Evolutionary conservation across 2,888 invertebrate species (phyloP), one percentile per base, ranked within the genome.

Genomic region (Erebia aethiops): DNA sequence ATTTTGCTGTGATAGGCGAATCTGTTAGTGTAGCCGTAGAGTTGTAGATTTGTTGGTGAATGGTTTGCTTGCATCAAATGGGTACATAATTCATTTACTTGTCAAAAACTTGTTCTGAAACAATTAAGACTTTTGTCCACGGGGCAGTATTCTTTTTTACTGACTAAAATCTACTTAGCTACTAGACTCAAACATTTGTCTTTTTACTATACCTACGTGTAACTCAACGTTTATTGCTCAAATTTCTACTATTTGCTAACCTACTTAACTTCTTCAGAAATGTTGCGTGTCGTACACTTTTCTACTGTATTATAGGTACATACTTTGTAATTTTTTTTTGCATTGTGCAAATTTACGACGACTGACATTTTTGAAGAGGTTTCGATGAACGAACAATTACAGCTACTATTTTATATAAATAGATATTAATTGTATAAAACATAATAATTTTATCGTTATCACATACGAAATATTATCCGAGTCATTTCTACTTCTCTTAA

Each of bases 221-320:
- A 46, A 72, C 61, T 72, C 21, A 35, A 70, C 71, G 65, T 71
- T 67, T 65, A 70, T 65, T 74, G 74, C 72, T 74, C 74, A 74
- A 74, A 67, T 54, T 65, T n/a, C n/a, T 54, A 49, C 54, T 65
- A 63, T 14, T 21, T n/a, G 16, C 26, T 9, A 8, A 58, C 18
- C 46, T 46, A 13, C 2, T 1, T 52, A 56, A 18, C 56, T 54
- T 51, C 51, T 65, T 54, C 26, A 52, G 16, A 54, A 65, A 56
- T 2, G 41, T 65, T 56, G 18, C 2, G 7, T 16, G 7, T n/a
- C 14, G 11, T 35, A 43, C 52, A 18, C 35, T 56, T 52, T 65
- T 56, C 16, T 65, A 65, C 11, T 11, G 21, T 64, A 13, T 49
- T 49, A 49, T 62, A 46, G n/a, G n/a, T n/a, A n/a, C 1, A 18